Conservation (phyloP, 1,140 invertebrate genomes). For the Acromyrmex heyeri region DNA sequence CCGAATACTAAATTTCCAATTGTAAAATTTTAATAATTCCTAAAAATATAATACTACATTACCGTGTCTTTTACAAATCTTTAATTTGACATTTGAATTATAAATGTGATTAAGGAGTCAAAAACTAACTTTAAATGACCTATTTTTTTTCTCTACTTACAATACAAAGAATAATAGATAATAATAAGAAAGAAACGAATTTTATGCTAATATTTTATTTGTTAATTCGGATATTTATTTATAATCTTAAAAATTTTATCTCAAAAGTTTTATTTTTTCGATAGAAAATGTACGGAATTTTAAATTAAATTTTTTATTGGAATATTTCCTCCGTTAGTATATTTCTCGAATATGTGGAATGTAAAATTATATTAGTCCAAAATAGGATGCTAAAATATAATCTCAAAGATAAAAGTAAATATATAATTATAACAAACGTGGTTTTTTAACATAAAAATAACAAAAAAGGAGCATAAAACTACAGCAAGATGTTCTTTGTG, state of each 20-base stretch:
- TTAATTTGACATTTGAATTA: slow-evolving; percentile 19
- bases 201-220: neutral
- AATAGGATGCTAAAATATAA: neutral
- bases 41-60: neutral
- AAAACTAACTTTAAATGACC: neutral
- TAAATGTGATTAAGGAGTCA: neutral
- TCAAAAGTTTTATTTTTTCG: neutral
- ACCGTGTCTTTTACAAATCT: neutral
- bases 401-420: neutral
- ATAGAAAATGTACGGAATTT: neutral
- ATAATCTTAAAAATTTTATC: neutral
- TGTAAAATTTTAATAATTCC: slow-evolving; percentile 14
- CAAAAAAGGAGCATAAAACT: too few relatives aligned
- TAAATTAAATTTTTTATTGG: slow-evolving; percentile 30
- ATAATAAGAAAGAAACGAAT: neutral
- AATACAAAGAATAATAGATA: neutral
- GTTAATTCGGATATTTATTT: neutral
- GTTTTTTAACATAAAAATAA: too few relatives aligned
- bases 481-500: too few relatives aligned
- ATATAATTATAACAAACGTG: too few relatives aligned
- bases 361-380: slow-evolving; percentile 31
- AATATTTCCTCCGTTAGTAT: neutral
- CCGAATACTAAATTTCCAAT: slow-evolving; percentile 12
- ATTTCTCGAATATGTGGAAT: slow-evolving; percentile 35
- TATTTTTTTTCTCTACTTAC: neutral